Evolutionary conservation across 2,113 vertebrate genomes (phyloP).

Genomic region (Oryzias melastigma): DNA sequence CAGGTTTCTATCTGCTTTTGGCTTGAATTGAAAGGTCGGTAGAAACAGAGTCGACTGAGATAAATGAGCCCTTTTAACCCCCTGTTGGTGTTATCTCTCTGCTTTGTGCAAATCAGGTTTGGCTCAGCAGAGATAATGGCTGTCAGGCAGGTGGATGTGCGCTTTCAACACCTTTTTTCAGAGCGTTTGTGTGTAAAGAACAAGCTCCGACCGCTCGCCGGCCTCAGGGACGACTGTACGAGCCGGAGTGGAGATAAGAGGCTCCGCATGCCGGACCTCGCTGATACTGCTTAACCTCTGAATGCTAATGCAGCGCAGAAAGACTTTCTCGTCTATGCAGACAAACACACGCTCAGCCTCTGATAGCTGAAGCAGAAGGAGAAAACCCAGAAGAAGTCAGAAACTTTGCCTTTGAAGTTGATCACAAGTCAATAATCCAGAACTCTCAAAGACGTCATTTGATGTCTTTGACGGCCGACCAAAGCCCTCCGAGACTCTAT

Average conservation of each 20-base stretch:
- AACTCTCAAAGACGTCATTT: too few species aligned
- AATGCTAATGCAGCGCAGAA: slow-evolving; percentile 13
- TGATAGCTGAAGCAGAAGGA: slow-evolving; percentile 47
- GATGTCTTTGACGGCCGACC: too few species aligned
- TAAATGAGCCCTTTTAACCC: slow-evolving; percentile 7
- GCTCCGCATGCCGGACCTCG: slow-evolving; percentile 28
- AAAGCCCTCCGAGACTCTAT: too few species aligned
- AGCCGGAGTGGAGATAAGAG: slow-evolving; percentile 53
- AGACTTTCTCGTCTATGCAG: slow-evolving; percentile 12
- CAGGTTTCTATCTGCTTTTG: not conserved
- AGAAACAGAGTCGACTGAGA: slow-evolving; percentile 6
- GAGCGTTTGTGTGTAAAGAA: slow-evolving; percentile 12
- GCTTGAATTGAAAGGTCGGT: slow-evolving; percentile 15
- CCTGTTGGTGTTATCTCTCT: not conserved
- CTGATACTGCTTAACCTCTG: slow-evolving; percentile 46
- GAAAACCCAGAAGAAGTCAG: slow-evolving; percentile 2
- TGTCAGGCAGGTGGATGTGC: slow-evolving; percentile 22
- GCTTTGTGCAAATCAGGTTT: slow-evolving; percentile 2
- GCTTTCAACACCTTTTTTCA: slow-evolving; percentile 13
- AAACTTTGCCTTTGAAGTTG: too few species aligned
- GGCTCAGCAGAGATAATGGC: slow-evolving; percentile 19
- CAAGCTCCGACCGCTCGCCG: slow-evolving; percentile 6
- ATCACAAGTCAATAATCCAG: too few species aligned
- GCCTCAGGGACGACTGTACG: slow-evolving; percentile 37
- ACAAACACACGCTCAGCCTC: slow-evolving; percentile 23